Evolutionary conservation across 2,797 vertebrate species (phyloP), one percentile per base, ranked within the genome.

Genomic region (Avahi laniger): DNA sequence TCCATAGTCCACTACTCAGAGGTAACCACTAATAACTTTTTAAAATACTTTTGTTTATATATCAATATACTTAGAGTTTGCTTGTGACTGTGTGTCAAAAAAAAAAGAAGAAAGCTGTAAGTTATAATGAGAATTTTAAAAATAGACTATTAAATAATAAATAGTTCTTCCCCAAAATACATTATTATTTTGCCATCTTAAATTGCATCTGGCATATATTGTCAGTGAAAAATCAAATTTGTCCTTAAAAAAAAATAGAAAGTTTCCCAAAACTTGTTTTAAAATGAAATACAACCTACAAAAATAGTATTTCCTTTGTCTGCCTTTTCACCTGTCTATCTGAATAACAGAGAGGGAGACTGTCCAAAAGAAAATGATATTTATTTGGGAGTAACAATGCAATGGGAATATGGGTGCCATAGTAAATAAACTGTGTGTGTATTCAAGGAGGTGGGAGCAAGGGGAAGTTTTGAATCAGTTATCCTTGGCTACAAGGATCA

Each of bases 121-220:
- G 54, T 57, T 57, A 57, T 24, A 54, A 24, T 78, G 52, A 91
- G 59, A 89, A 46, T 26, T 85, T 63, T 30, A 63, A 63, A 63
- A 33, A 13, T 26, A 48, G 22, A 33, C 67, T 78, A 54, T 95
- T 93, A 85, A 95, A 72, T 87, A 95, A 90, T 67, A 93, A 79
- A 81, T 69, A 84, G 33, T 65, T 72, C 33, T 69, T 81, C 41
- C 24, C 67, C 14, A 2, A 67, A 91, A 57, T 82, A 88, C 43
- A 72, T 65, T 57, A 30, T 92, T 89, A 35, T 75, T 76, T 94
- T 91, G 81, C 48, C 35, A 59, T 82, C 48, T 67, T 95, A 89
- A 54, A 70, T 86, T 92, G 33, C 18, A 88, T 59, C 26, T 89
- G 59, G 52, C 33, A 35, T 78, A 48, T 20, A 35, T 20, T 67